A percentile compares a stretch with the other conserved stretches of the same genome.
Conservation (phyloP, 2,888 invertebrate species). For the Agriotes lineatus region DNA sequence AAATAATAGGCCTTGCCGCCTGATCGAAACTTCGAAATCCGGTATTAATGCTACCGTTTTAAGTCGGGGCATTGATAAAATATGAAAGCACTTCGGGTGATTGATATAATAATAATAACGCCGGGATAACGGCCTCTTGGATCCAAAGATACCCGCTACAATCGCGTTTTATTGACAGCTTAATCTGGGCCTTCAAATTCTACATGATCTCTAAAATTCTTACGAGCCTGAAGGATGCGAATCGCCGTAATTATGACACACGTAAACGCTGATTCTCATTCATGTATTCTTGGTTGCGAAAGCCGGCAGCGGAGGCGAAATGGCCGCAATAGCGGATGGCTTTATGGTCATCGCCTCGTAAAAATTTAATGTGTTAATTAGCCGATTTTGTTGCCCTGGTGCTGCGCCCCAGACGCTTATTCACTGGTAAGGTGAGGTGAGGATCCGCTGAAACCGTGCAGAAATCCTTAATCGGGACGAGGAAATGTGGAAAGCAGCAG, state of each 20-base stretch:
- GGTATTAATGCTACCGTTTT: background rate
- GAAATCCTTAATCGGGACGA: background rate
- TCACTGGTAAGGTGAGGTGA: too few relatives aligned
- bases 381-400: too few relatives aligned
- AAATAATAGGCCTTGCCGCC: too few relatives aligned
- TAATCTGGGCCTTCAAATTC: background rate
- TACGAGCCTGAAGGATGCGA: background rate
- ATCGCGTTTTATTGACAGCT: background rate
- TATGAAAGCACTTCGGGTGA: background rate
- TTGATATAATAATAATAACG: constrained; percentile 11
- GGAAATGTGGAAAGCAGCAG: constrained; percentile 20
- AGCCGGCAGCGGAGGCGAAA: background rate
- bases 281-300: constrained; percentile 1
- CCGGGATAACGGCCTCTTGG: background rate
- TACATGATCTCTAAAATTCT: background rate
- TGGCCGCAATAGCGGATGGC: background rate
- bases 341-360: background rate
- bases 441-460: background rate
- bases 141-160: background rate
- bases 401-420: too few relatives aligned
- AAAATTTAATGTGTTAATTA: too few relatives aligned
- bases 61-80: background rate
- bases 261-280: background rate
- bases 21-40: background rate
- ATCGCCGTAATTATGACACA: constrained; percentile 5